phyloP scores from a whole-genome alignment of 1,140 invertebrate genomes.

The Zeugodacus cucurbitae region DNA sequence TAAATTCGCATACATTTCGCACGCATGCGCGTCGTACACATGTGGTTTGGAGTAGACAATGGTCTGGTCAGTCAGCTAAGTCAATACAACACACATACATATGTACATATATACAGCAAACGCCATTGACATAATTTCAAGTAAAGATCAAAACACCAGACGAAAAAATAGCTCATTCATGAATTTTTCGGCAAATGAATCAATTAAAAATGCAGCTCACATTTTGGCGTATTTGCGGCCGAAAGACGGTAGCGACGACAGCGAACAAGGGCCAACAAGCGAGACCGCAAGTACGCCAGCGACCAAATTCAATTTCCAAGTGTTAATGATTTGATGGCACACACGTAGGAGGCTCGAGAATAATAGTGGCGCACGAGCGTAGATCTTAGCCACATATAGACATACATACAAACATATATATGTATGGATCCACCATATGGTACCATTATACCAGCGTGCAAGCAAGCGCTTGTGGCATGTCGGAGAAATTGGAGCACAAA shows the following conservation, averaged over 20 bases:
- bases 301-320: not conserved
- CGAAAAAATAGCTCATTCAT: conserved; percentile 14
- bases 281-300: not conserved
- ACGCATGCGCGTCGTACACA: not conserved
- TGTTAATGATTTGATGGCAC: conserved; percentile 8
- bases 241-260: not conserved
- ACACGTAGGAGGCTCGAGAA: not conserved
- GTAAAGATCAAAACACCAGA: not conserved
- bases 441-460: too few species aligned
- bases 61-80: not conserved
- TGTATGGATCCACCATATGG: not conserved
- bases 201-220: conserved; percentile 14
- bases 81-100: not conserved
- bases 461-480: not conserved
- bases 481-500: conserved; percentile 10
- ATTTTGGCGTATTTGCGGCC: not conserved
- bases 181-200: not conserved
- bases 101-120: not conserved
- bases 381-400: not conserved
- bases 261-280: not conserved
- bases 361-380: not conserved
- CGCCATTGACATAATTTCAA: not conserved
- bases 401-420: not conserved
- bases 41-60: not conserved
- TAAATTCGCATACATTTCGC: not conserved